These are phyloP conservation scores for Bovichtus diacanthus DNA, from an alignment of 2,797 vertebrate genomes.

Conservation along the genomic window DNA sequence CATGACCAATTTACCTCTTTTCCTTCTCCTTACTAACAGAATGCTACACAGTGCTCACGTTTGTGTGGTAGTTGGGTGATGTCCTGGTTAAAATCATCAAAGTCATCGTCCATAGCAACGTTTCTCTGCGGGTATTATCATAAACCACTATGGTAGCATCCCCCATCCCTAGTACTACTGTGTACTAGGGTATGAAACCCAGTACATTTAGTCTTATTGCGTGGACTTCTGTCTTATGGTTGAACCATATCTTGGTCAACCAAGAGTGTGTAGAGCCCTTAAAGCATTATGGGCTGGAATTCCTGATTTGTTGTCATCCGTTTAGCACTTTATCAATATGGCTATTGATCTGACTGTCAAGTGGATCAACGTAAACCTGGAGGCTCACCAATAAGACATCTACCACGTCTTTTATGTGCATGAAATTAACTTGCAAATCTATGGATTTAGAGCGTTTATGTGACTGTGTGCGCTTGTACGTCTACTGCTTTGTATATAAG, in stretches of 20 bases:
- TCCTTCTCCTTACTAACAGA: background rate
- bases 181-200: too few relatives aligned
- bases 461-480: background rate
- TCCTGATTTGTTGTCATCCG: background rate
- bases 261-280: too few relatives aligned
- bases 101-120: too few relatives aligned
- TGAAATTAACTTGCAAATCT: slow-evolving; percentile 25
- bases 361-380: slow-evolving; percentile 12
- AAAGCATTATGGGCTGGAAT: slow-evolving; percentile 6
- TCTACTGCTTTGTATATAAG: slow-evolving; percentile 3
- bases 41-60: background rate
- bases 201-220: background rate
- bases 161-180: too few relatives aligned
- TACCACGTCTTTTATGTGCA: background rate
- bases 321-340: slow-evolving; percentile 1
- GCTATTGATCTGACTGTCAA: too few relatives aligned
- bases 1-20: background rate
- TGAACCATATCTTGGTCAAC: too few relatives aligned
- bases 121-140: too few relatives aligned
- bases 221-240: background rate
- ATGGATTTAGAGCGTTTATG: slow-evolving; percentile 18
- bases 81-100: too few relatives aligned
- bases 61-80: background rate
- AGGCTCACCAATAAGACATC: slow-evolving; percentile 6
- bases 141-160: too few relatives aligned